phyloP scores from a whole-genome alignment of 2,888 invertebrate genomes.

The Lepidonotus clava region DNA sequence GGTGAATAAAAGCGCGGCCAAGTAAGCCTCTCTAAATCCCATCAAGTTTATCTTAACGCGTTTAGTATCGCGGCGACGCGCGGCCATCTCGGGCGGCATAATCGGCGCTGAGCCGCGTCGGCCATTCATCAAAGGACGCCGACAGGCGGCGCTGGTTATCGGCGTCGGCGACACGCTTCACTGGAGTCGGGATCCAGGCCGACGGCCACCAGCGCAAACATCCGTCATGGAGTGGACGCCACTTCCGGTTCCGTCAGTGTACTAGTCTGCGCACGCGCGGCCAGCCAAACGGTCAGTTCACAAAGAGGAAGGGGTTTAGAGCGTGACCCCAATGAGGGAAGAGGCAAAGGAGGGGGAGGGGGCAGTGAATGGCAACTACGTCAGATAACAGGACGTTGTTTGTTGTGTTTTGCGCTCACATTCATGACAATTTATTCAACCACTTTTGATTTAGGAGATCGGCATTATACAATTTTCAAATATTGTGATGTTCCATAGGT shows the following conservation, averaged over 20 bases:
- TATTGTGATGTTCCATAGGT: no score
- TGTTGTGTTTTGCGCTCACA: no score
- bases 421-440: no score
- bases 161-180: neutral
- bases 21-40: slow-evolving; percentile 30
- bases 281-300: neutral
- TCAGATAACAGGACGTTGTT: no score
- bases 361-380: no score
- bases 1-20: slow-evolving; percentile 35
- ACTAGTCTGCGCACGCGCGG: slow-evolving; percentile 21
- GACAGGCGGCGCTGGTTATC: slow-evolving; percentile 16
- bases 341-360: no score
- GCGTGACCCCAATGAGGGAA: no score
- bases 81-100: neutral
- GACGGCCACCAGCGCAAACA: neutral
- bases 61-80: slow-evolving; percentile 25
- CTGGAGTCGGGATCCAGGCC: neutral
- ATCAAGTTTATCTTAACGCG: slow-evolving; percentile 48
- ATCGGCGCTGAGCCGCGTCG: slow-evolving; percentile 30
- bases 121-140: slow-evolving; percentile 32
- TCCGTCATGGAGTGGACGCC: neutral
- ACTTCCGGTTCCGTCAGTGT: slow-evolving; percentile 8
- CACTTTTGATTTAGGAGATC: no score
- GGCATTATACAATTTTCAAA: no score
- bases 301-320: neutral